Percentiles rank a stretch among this genome's conserved stretches.
phyloP scores from a whole-genome alignment of 2,797 vertebrate genomes.

The Oophaga sylvatica region DNA sequence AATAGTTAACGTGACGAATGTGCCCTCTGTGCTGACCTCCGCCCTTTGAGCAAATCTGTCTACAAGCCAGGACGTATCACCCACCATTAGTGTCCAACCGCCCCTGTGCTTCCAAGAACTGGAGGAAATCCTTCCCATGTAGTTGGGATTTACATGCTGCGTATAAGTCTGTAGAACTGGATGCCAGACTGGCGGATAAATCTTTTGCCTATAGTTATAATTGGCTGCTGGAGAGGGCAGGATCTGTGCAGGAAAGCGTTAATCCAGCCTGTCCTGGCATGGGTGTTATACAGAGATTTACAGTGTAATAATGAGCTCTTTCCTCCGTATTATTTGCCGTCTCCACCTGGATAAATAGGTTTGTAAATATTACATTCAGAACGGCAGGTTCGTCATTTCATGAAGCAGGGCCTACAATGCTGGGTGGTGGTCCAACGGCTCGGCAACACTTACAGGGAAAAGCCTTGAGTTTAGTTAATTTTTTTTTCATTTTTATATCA shows the following conservation, averaged over 20 bases:
- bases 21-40: neutral
- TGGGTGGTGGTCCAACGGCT: too few relatives aligned
- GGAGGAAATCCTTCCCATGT: too few relatives aligned
- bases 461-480: too few relatives aligned
- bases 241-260: neutral
- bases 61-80: neutral
- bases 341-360: slow-evolving; percentile 49
- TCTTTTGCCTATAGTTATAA: neutral
- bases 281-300: neutral
- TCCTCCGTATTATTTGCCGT: neutral
- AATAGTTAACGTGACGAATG: neutral
- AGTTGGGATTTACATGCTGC: too few relatives aligned
- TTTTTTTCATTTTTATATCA: too few relatives aligned
- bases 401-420: too few relatives aligned
- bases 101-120: neutral
- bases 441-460: too few relatives aligned
- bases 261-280: neutral
- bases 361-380: slow-evolving; percentile 7
- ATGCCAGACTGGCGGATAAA: too few relatives aligned
- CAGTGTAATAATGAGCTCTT: slow-evolving; percentile 5
- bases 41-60: neutral
- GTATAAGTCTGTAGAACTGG: too few relatives aligned
- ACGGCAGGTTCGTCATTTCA: neutral
- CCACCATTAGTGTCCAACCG: neutral
- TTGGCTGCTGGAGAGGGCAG: neutral